Evolutionary conservation across 2,797 vertebrate species (phyloP), one percentile per base, ranked within the genome.

Genomic region (Hybognathus amarus): DNA sequence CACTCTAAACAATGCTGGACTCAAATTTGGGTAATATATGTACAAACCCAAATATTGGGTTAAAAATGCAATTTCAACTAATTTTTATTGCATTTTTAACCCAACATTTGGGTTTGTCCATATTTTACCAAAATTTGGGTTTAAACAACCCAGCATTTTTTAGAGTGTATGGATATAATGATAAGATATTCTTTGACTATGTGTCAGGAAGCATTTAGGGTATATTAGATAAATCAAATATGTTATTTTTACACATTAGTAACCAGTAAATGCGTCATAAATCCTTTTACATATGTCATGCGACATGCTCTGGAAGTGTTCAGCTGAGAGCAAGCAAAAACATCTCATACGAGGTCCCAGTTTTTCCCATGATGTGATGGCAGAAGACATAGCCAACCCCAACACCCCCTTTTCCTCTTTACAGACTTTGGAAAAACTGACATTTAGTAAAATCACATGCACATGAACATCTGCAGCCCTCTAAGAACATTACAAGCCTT

Each of bases 371-470:
- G 61, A 77, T 68, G 73, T 77, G 73, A 83, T 69, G 73, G 64
- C 73, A 12, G 8, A 77, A 83, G 36, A 77, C 63, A 42, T 33
- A 59, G 73, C 81, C 71, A 83, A 76, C 71, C 36, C 36, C 22
- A 17, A 20, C 24, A 7, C 33, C 79, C 67, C 45, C 45, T 54
- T 64, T 64, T 50, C 40, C 30, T 3, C 59, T 73, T 74, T 63
- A 38, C 33, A 74, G 69, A n/a, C 67, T 77, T 83, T 36, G 83
- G 86, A 85, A 85, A 83, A 77, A 73, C 70, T 85, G 86, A 85
- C 73, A 71, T 79, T 70, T 78, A 54, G 75, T 75, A 47, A 87
- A 79, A 33, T 27, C 66, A 38, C 83, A 78, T 82, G 54, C 74
- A 30, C 45, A 61, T 27, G 11, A 70, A 87, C 79, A 68, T 75